Conservation (phyloP, 2,888 invertebrate species). For the Spialia ferax region DNA sequence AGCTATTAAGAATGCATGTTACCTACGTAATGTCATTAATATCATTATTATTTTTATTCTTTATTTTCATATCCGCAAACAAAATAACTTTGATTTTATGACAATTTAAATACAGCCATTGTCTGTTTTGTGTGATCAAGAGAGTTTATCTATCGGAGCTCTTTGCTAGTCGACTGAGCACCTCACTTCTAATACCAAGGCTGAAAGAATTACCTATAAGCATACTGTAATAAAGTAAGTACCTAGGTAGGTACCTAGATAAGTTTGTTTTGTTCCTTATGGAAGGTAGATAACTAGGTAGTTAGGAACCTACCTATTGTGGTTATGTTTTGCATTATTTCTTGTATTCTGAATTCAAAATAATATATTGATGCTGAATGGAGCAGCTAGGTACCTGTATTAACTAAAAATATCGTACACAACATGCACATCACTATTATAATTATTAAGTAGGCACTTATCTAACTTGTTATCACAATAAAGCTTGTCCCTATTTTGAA, state of each 20-base stretch:
- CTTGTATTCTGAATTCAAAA: too few species aligned
- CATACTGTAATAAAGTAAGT: neutral
- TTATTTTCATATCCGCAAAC: neutral
- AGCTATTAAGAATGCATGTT: too few species aligned
- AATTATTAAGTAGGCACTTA: too few species aligned
- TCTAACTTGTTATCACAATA: neutral
- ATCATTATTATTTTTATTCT: neutral
- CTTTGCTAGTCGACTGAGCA: slow-evolving; percentile 1
- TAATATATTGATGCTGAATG: too few species aligned
- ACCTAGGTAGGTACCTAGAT: neutral
- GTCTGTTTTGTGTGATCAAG: slow-evolving; percentile 4
- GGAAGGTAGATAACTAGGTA: neutral
- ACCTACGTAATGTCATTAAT: too few species aligned
- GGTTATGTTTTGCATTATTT: neutral
- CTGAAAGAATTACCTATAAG: slow-evolving; percentile 12
- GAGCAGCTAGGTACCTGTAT: neutral
- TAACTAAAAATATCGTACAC: too few species aligned
- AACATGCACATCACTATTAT: neutral
- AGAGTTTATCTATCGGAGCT: slow-evolving; percentile 12
- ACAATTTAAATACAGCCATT: neutral
- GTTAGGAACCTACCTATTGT: neutral
- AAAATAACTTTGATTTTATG: slow-evolving; percentile 7
- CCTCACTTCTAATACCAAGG: slow-evolving; percentile 31
- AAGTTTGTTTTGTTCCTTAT: neutral
- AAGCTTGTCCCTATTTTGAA: neutral